Evolutionary conservation across 1,140 invertebrate genomes (phyloP), one percentile per base, ranked within the genome.

Genomic region (Neodiprion fabricii): DNA sequence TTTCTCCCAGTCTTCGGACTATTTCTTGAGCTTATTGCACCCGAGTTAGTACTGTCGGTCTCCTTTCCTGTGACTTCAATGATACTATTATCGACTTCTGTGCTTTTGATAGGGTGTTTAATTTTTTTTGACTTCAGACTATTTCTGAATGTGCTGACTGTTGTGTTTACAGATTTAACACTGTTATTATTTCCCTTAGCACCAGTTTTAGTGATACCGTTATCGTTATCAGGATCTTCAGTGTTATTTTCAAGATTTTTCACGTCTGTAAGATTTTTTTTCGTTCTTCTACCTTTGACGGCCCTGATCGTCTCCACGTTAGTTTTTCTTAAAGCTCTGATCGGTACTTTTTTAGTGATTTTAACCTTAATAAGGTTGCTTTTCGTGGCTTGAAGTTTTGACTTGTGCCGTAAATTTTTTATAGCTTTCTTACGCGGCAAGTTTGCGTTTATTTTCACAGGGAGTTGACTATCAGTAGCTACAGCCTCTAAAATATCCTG

Each of bases 351-450:
- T 68, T 85, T 84, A 5, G 79, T 75, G 70, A 79, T 82, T 70
- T 87, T 89, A 9, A 83, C 84, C 53, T 88, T 88, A 4, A 86
- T 81, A 9, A 87, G 79, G 65, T 79, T 85, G 11, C 79, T 77
- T 72, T 85, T 88, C 7, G 80, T 78, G 48, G 81, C 81, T 75
- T 82, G 80, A 70, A 87, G 53, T 67, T 88, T 84, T 75, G 87
- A 84, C 73, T 85, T 85, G n/a, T 80, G 81, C 75, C 85, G 87
- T 12, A 89, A 79, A 66, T 79, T 81, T 28, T 83, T 80, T 1
- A 88, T 76, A 9, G 84, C 85, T 72, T 87, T 87, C 72, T 86
- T 89, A 10, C 86, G 82, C 4, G 87, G 87, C 72, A 89, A 72
- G 67, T 78, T 81, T n/a, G 85, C 82, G 72, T 88, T 86, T 75